These are phyloP conservation scores for Xyrauchen texanus DNA, from an alignment of 2,113 vertebrate species.

Conservation along the genomic window DNA sequence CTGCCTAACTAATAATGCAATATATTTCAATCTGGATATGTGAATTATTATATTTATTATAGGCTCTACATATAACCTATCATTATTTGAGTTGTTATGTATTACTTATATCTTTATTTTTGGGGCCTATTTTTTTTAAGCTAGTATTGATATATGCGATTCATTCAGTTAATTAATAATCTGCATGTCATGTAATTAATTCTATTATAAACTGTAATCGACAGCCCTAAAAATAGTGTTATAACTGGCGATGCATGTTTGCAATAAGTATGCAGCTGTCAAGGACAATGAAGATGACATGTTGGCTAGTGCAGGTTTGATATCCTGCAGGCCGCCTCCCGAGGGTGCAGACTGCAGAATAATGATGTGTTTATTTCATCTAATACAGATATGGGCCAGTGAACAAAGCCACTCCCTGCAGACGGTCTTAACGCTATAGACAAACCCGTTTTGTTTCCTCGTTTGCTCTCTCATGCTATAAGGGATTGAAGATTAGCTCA, in stretches of 20 bases:
- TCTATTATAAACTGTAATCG: no score
- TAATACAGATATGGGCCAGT: conserved; percentile 23
- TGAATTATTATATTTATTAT: no score
- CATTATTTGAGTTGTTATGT: no score
- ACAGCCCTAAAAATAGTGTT: not conserved
- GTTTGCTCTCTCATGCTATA: not conserved
- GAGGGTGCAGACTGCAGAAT: conserved; percentile 2
- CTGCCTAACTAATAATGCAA: no score
- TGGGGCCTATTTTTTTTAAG: no score
- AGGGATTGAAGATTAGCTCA: not conserved
- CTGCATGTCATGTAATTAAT: no score
- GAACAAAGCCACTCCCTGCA: not conserved
- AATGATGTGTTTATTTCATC: conserved; percentile 22
- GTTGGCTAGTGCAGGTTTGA: not conserved
- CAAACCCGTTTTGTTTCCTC: conserved; percentile 1
- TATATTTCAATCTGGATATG: no score
- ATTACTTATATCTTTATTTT: no score
- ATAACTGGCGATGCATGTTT: not conserved
- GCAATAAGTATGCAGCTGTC: conserved; percentile 13
- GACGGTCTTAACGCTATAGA: conserved; percentile 16
- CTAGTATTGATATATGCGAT: no score
- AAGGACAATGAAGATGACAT: conserved; percentile 20
- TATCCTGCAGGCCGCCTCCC: conserved; percentile 22
- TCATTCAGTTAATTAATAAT: no score
- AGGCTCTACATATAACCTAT: no score